Evolutionary conservation across 2,113 vertebrate species (phyloP), one percentile per base, ranked within the genome.

Genomic region (Dipodomys merriami): DNA sequence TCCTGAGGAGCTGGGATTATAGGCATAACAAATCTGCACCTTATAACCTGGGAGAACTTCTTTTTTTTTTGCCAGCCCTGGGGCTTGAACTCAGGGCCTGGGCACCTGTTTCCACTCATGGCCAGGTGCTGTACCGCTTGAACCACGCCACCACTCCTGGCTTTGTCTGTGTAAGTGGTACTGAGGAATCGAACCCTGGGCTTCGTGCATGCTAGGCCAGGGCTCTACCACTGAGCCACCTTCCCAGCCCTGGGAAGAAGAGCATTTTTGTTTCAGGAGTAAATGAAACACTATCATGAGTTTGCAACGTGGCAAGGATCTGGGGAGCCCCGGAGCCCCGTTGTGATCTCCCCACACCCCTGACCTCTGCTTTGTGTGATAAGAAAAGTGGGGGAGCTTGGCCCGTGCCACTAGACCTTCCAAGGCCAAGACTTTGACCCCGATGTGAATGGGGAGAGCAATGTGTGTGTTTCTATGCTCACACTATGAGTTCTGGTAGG

Each of bases 271-370:
- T 93, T 88, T 83, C 65, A 84, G 62, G 68, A 94, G 57, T 92
- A 80, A 44, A n/a, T 73, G 86, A 92, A 89, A 92, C 83, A 67
- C 57, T 86, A 65, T 93, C 62, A 79, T 64, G 87, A 92, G 83
- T 83, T 83, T 88, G 62, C 62, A 83, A 68, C 10, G 84, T 94
- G 87, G 39, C 69, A 79, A 49, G 76, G 69, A 71, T 57, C 77
- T 91, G 77, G 39, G 78, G 86, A 95, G 93, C 94, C 93, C 80
- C 85, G 65, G 67, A 46, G 90, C 94, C 46, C 87, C 67, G 27
- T 72, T 73, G n/a, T 39, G 39, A 39, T 39, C 39, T 39, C 39
- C 39, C 9, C 83, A 71, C 19, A 35, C 49, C 72, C 68, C 69
- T 49, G 60, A 69, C n/a, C 89, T 89, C 90, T 91, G 90, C 44